phyloP scores from a whole-genome alignment of 2,888 invertebrate species.

The Drosophila kuntzei region DNA sequence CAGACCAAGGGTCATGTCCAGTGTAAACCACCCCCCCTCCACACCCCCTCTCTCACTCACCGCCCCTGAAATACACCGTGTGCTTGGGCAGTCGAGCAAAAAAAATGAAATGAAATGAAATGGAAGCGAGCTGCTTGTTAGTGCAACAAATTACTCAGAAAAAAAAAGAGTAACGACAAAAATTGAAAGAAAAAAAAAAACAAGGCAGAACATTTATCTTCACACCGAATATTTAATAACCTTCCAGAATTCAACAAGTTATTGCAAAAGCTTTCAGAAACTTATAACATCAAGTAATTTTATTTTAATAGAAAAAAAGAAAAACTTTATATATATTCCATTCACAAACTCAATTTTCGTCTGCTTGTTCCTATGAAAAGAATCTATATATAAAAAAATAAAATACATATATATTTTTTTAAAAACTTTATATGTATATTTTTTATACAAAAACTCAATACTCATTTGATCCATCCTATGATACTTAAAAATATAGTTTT shows the following conservation, averaged over 20 bases:
- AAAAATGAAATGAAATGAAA: conserved; percentile 72
- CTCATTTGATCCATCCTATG: no score
- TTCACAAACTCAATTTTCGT: no score
- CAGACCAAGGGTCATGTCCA: conserved; percentile 20
- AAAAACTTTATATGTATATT: no score
- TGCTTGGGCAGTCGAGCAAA: conserved; percentile 52
- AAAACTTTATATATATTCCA: no score
- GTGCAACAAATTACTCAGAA: conserved; percentile 77
- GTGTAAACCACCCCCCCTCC: neutral
- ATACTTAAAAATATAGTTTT: no score
- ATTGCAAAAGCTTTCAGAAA: no score
- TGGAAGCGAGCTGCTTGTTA: conserved; percentile 74
- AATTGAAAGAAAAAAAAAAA: conserved; percentile 1
- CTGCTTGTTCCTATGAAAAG: no score
- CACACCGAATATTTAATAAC: neutral
- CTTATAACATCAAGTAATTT: no score
- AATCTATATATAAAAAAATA: no score
- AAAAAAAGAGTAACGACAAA: conserved; percentile 20
- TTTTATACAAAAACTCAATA: neutral
- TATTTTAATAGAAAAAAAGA: no score
- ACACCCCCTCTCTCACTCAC: neutral
- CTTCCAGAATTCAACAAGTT: neutral
- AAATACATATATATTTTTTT: no score
- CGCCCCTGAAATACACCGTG: conserved; percentile 22
- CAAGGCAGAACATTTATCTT: conserved; percentile 3